These are phyloP conservation scores for Aphidius gifuensis DNA, from an alignment of 1,140 invertebrate species.

Conservation along the genomic window DNA sequence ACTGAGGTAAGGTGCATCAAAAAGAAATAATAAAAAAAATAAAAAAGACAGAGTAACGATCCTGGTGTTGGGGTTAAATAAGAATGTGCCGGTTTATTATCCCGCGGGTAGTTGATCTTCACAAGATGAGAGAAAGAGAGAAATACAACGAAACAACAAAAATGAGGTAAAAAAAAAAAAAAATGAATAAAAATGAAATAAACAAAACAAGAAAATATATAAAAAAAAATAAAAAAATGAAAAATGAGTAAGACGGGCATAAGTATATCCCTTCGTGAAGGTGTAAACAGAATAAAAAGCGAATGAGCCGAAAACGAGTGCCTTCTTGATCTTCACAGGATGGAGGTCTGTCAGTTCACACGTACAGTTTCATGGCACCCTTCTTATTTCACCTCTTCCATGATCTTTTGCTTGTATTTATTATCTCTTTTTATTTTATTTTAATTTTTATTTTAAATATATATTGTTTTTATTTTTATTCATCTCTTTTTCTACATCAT, in stretches of 20 bases:
- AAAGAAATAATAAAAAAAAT: too few relatives aligned
- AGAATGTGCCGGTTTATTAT: not conserved
- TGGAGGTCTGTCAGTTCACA: slow-evolving; percentile 42
- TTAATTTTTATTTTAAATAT: slow-evolving; percentile 20
- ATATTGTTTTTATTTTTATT: too few relatives aligned
- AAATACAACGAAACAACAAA: too few relatives aligned
- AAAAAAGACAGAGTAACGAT: too few relatives aligned
- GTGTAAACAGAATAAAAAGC: slow-evolving; percentile 42
- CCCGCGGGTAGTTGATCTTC: not conserved
- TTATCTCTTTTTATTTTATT: slow-evolving; percentile 18
- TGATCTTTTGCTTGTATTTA: slow-evolving; percentile 29
- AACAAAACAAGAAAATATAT: slow-evolving; percentile 6
- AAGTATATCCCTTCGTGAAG: slow-evolving; percentile 45
- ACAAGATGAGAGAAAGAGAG: not conserved
- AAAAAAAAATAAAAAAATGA: slow-evolving; percentile 10
- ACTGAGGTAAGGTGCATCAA: too few relatives aligned
- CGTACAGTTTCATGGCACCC: slow-evolving; percentile 26
- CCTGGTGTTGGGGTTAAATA: too few relatives aligned
- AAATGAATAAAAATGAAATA: slow-evolving; percentile 10
- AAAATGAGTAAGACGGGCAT: slow-evolving; percentile 39
- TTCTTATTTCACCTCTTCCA: slow-evolving; percentile 16
- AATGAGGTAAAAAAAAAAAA: too few relatives aligned
- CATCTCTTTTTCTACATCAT: too few relatives aligned
- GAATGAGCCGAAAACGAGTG: slow-evolving; percentile 37
- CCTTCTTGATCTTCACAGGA: slow-evolving; percentile 34